These are phyloP conservation scores for Dascillus cervinus DNA, from an alignment of 2,888 invertebrate species.

Conservation along the genomic window DNA sequence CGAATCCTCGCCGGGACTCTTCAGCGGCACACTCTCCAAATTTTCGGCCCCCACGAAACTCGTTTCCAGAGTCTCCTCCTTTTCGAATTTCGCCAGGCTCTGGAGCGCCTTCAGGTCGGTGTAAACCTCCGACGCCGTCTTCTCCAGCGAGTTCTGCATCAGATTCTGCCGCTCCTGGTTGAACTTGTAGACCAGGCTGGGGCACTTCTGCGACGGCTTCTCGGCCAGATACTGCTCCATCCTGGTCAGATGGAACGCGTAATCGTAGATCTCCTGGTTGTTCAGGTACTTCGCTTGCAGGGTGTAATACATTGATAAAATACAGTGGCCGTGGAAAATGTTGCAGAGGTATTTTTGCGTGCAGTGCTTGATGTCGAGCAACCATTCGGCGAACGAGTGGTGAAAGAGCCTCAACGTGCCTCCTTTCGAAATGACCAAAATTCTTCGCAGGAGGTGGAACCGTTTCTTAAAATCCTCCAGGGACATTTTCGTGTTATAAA, in stretches of 20 bases:
- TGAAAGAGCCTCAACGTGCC: slow-evolving; percentile 74
- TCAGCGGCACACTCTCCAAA: slow-evolving; percentile 26
- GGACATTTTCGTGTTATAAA: slow-evolving; percentile 70
- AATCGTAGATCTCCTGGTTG: slow-evolving; percentile 67
- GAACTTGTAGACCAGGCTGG: slow-evolving; percentile 32
- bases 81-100: slow-evolving; percentile 31
- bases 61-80: slow-evolving; percentile 29
- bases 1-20: slow-evolving; percentile 28
- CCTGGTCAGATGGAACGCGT: slow-evolving; percentile 61
- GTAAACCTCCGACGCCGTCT: slow-evolving; percentile 37
- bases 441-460: slow-evolving; percentile 61
- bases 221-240: slow-evolving; percentile 54
- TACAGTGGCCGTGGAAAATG: slow-evolving; percentile 80
- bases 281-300: slow-evolving; percentile 60
- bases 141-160: slow-evolving; percentile 30
- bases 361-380: slow-evolving; percentile 95
- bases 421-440: slow-evolving; percentile 51
- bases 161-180: slow-evolving; percentile 29
- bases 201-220: slow-evolving; percentile 42
- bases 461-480: slow-evolving; percentile 74
- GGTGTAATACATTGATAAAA: slow-evolving; percentile 77
- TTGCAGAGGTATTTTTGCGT: slow-evolving; percentile 89
- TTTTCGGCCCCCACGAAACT: slow-evolving; percentile 34
- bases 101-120: slow-evolving; percentile 37
- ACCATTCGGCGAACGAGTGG: slow-evolving; percentile 91